Base-by-base conservation (phyloP, 2,888 invertebrate species). In the Seira sanloemensis region DNA sequence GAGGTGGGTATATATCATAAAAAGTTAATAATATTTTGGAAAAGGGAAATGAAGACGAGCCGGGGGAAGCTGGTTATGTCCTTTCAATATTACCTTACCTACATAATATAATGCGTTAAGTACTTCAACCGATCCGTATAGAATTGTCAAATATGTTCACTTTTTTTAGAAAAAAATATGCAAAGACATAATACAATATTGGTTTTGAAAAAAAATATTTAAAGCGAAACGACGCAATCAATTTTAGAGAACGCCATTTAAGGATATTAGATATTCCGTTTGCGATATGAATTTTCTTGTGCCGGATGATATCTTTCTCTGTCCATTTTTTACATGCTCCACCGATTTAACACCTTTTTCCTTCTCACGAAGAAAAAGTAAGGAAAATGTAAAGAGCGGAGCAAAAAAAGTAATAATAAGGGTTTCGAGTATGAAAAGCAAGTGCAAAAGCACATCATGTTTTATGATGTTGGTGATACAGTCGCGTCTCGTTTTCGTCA, bases 261-360 rank as follows among this genome's bases (percentile, higher is more conserved):
- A 58, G 58, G 58, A 58, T 58, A 58, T 58, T 58, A 58, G 58
- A 58, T 58, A 58, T 58, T 58, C 58, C 58, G 58, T 58, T 58
- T 58, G 7, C 18, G 58, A 58, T 58, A 58, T 58, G 58, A 58
- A 5, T 7, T 58, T 58, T 2, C 58, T 58, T 58, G 37, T 58
- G 58, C 58, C 58, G n/a, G 58, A 58, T 58, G 58, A 58, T 58
- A 58, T 58, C 58, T 58, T 58, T 58, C n/a, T 58, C 58, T 58
- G 58, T 58, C 58, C 58, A 18, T n/a, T 58, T n/a, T 58, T 58
- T 37, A 4, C 58, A 18, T 58, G 58, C 9, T 58, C 58, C 58
- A 58, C 5, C 58, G 58, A n/a, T 58, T 58, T 58, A 58, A 58
- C 58, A 58, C 58, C 58, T 58, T 58, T 58, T 58, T 18, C n/a